Percentiles rank a stretch among this genome's conserved stretches.
These are phyloP conservation scores for Dromius quadrimaculatus DNA, from an alignment of 2,888 invertebrate genomes.

Conservation along the genomic window DNA sequence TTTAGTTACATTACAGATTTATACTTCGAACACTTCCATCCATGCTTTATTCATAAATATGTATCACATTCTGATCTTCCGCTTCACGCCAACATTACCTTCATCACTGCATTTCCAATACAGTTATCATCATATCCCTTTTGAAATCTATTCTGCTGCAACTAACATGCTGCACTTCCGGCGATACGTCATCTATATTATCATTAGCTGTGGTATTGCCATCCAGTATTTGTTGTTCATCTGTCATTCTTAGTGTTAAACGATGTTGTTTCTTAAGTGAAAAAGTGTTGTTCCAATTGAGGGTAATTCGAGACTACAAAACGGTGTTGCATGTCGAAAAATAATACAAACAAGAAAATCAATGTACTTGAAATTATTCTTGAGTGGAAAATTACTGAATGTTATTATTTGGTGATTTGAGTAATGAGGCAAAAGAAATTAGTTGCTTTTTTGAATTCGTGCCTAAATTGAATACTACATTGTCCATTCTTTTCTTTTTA, in stretches of 20 bases:
- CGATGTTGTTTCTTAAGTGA: background rate
- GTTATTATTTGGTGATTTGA: too few species aligned
- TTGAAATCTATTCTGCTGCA: background rate
- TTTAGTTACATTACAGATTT: too few species aligned
- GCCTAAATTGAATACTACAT: too few species aligned
- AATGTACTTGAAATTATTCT: constrained; percentile 9
- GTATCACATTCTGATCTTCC: too few species aligned
- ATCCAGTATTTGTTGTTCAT: constrained; percentile 11
- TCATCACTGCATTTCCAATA: too few species aligned
- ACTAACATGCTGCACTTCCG: constrained; percentile 41
- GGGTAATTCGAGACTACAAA: background rate
- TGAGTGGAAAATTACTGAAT: too few species aligned
- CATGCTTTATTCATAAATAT: too few species aligned
- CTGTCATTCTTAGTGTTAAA: background rate
- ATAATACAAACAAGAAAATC: background rate
- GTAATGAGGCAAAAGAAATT: too few species aligned
- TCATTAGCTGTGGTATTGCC: constrained; percentile 17
- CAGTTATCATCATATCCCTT: background rate
- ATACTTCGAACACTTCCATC: too few species aligned
- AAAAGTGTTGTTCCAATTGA: constrained; percentile 8
- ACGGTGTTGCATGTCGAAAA: constrained; percentile 20
- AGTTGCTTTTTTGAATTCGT: too few species aligned
- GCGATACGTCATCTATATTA: constrained; percentile 48
- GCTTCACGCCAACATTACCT: too few species aligned
- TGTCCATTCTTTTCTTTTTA: too few species aligned